Evolutionary conservation across 1,140 invertebrate genomes (phyloP).

Genomic region (Metaphire vulgaris): DNA sequence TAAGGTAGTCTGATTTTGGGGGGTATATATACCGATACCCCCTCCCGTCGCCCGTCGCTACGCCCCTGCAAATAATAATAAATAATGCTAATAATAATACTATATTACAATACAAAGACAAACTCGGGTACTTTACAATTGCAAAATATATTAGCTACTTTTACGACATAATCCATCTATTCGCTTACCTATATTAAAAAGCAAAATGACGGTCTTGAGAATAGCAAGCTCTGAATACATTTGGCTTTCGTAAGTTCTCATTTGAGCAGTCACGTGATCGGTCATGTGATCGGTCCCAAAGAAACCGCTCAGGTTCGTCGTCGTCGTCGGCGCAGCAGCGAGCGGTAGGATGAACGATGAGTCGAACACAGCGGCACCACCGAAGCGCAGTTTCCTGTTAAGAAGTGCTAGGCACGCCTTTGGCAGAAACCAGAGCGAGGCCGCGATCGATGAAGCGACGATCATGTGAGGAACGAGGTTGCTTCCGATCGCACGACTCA

Average conservation of each 20-base stretch:
- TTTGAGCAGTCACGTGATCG: not conserved
- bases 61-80: no score
- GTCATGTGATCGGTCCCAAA: not conserved
- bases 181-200: not conserved
- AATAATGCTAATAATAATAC: no score
- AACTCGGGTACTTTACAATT: no score
- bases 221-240: not conserved
- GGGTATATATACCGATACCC: no score
- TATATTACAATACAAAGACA: no score
- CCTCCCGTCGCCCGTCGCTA: no score
- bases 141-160: no score
- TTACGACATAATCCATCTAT: no score
- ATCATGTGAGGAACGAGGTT: not conserved
- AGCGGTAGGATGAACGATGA: not conserved
- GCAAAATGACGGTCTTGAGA: not conserved
- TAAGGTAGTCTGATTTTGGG: no score
- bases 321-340: no score
- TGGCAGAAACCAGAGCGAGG: not conserved
- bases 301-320: not conserved
- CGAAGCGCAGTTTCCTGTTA: not conserved
- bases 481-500: not conserved
- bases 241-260: not conserved
- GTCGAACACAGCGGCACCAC: not conserved
- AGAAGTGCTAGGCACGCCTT: not conserved
- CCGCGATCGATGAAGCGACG: not conserved